Percentiles rank a stretch among this genome's conserved stretches.
These are phyloP conservation scores for Troides helena DNA, from an alignment of 2,888 invertebrate genomes.

Conservation along the genomic window DNA sequence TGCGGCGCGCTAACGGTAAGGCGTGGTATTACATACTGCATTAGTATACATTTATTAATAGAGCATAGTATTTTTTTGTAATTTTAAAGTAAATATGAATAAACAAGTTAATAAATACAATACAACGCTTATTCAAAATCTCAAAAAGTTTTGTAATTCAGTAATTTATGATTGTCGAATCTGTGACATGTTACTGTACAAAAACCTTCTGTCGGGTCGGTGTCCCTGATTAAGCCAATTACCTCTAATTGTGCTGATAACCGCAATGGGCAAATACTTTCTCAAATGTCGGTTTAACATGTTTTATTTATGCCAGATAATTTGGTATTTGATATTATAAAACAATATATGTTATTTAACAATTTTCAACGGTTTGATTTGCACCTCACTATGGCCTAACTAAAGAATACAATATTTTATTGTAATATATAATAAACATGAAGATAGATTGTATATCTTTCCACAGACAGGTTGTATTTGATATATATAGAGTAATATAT, in stretches of 20 bases:
- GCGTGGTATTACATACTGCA: too few species aligned
- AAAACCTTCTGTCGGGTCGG: constrained; percentile 21
- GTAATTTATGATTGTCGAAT: constrained; percentile 5
- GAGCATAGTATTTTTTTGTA: too few species aligned
- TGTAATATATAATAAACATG: too few species aligned
- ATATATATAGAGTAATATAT: background rate
- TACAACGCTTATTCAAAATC: background rate
- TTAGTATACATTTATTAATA: too few species aligned
- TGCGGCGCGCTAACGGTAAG: too few species aligned
- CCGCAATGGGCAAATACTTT: constrained; percentile 35
- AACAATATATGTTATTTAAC: background rate
- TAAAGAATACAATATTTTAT: too few species aligned
- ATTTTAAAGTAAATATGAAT: background rate
- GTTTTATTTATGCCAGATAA: constrained; percentile 14
- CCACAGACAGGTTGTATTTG: too few species aligned
- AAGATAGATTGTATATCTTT: too few species aligned
- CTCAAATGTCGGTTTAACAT: constrained; percentile 27
- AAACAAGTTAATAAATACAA: background rate
- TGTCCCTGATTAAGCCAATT: constrained; percentile 40
- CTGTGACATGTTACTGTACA: constrained; percentile 8
- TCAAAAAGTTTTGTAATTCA: background rate
- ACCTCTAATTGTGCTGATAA: constrained; percentile 40
- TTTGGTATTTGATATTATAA: constrained; percentile 6
- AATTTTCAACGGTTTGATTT: constrained; percentile 15
- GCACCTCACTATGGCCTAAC: background rate